Conservation (phyloP, 2,113 vertebrate species). For the Micronisus gabar region DNA sequence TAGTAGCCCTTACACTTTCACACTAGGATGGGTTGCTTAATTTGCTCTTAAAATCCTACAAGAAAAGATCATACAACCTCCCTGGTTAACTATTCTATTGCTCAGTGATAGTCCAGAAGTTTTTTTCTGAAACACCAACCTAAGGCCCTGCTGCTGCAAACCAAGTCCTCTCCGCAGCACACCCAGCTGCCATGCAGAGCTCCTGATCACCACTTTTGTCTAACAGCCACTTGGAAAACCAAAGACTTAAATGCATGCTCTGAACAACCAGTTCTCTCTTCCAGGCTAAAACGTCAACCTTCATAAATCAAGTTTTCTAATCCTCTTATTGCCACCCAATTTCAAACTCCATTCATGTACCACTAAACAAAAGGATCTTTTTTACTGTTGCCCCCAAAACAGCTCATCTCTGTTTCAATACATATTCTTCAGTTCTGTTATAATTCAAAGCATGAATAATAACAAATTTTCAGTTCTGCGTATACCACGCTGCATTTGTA, state of each 20-base stretch:
- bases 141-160: not conserved
- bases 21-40: not conserved
- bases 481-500: not conserved
- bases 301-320: not conserved
- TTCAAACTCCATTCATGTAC: not conserved
- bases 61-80: not conserved
- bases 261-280: not conserved
- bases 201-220: not conserved
- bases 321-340: not conserved
- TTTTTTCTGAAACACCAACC: not conserved
- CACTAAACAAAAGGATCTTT: not conserved
- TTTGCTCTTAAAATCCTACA: not conserved
- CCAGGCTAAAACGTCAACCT: rapidly evolving
- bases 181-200: not conserved
- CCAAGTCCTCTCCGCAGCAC: not conserved
- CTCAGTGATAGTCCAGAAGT: not conserved
- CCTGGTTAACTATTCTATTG: not conserved
- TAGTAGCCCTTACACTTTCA: not conserved
- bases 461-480: not conserved
- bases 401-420: not conserved
- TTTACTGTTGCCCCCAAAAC: not conserved
- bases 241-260: not conserved
- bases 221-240: not conserved
- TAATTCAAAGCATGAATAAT: not conserved
- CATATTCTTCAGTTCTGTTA: not conserved